Conservation (phyloP, 2,113 vertebrate genomes). For the Drymodes brunneopygia region DNA sequence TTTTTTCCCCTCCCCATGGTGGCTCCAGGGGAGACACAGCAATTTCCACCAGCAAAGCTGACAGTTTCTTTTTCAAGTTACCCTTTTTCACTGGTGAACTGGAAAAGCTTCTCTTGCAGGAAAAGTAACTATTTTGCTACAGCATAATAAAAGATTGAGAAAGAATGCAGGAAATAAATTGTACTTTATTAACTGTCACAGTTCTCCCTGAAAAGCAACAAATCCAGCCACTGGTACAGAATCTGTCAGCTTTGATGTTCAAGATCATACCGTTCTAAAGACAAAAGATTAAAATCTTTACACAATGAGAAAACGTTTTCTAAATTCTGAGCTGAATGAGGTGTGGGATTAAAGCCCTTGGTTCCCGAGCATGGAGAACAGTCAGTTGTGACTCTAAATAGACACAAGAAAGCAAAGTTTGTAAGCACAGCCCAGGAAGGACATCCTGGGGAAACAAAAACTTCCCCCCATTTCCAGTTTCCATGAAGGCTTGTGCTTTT, state of each 20-base stretch:
- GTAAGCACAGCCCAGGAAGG: not conserved
- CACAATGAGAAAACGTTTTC: not conserved
- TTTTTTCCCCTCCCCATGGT: not conserved
- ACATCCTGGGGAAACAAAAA: not conserved
- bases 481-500: not conserved
- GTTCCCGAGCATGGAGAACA: not conserved
- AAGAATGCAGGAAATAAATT: not conserved
- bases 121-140: not conserved
- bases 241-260: not conserved
- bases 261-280: not conserved
- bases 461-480: not conserved
- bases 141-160: not conserved
- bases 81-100: not conserved
- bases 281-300: not conserved
- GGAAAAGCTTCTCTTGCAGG: not conserved
- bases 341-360: not conserved
- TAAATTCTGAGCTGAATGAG: not conserved
- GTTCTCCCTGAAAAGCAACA: not conserved
- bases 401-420: not conserved
- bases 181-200: not conserved
- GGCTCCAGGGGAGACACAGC: not conserved
- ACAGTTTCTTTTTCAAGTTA: not conserved
- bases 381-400: not conserved
- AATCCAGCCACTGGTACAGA: not conserved
- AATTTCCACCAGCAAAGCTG: not conserved